phyloP scores from a whole-genome alignment of 2,797 vertebrate species.

The Pangasius mekongensis region DNA sequence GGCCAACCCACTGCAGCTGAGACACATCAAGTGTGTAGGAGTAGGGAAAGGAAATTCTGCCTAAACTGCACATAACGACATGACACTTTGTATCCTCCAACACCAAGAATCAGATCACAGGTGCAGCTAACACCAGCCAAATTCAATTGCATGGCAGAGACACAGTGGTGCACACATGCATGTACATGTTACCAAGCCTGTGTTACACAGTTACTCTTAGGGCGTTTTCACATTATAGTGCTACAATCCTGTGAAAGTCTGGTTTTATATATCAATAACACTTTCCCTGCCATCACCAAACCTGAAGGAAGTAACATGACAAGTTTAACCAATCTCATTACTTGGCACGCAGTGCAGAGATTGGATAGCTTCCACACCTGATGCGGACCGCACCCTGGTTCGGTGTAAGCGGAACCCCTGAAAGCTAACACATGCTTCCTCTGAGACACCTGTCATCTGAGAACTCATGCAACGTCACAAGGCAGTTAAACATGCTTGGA shows the following conservation, averaged over 20 bases:
- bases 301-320: not conserved
- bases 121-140: constrained; percentile 29
- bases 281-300: not conserved
- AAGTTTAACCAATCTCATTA: not conserved
- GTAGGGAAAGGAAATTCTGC: constrained; percentile 9
- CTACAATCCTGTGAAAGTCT: not conserved
- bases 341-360: not conserved
- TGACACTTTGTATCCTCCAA: not conserved
- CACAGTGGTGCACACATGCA: not conserved
- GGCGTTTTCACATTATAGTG: not conserved
- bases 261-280: not conserved
- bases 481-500: not conserved
- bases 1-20: constrained; percentile 13
- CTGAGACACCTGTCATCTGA: not conserved
- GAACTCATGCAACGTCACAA: not conserved
- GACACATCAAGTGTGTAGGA: not conserved
- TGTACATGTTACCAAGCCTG: not conserved
- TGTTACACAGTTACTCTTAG: not conserved
- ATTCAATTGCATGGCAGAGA: constrained; percentile 45
- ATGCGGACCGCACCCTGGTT: not conserved
- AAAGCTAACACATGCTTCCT: not conserved
- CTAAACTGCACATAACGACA: constrained; percentile 12
- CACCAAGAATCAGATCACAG: constrained; percentile 37
- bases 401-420: not conserved
- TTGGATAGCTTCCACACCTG: not conserved